A percentile compares a stretch with the other conserved stretches of the same genome.
Evolutionary conservation across 2,888 invertebrate species (phyloP).

Genomic region (Coremacera marginata): DNA sequence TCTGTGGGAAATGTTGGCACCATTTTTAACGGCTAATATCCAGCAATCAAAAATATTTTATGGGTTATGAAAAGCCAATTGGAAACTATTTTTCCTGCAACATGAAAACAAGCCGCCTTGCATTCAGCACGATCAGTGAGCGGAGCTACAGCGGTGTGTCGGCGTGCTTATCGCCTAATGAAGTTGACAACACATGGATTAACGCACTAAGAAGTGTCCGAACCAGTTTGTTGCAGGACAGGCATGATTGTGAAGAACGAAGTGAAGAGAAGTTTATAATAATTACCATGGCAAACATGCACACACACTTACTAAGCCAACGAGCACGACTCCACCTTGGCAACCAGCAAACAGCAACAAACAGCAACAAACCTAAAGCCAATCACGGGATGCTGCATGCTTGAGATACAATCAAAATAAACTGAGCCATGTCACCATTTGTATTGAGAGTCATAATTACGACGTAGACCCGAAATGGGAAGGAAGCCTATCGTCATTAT

Average conservation of each 20-base stretch:
- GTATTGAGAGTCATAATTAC: constrained; percentile 30
- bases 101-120: constrained; percentile 62
- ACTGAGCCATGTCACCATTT: constrained; percentile 33
- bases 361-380: constrained; percentile 8
- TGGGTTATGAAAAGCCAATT: constrained; percentile 67
- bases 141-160: constrained; percentile 55
- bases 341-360: background rate
- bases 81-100: constrained; percentile 67
- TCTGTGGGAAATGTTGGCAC: constrained; percentile 47
- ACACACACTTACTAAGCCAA: constrained; percentile 34
- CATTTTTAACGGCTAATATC: constrained; percentile 55
- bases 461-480: constrained; percentile 6
- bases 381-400: constrained; percentile 14
- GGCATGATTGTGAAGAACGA: constrained; percentile 34
- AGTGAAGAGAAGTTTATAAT: constrained; percentile 20
- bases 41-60: constrained; percentile 62
- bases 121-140: constrained; percentile 32
- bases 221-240: constrained; percentile 41
- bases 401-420: constrained; percentile 27
- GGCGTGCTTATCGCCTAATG: constrained; percentile 70
- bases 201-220: constrained; percentile 60
- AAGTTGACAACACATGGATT: constrained; percentile 70
- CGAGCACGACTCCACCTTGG: constrained; percentile 15
- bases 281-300: constrained; percentile 43
- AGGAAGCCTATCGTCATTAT: constrained; percentile 30